Evolutionary conservation across 2,113 vertebrate species (phyloP).

Genomic region (Eulacestoma nigropectus): DNA sequence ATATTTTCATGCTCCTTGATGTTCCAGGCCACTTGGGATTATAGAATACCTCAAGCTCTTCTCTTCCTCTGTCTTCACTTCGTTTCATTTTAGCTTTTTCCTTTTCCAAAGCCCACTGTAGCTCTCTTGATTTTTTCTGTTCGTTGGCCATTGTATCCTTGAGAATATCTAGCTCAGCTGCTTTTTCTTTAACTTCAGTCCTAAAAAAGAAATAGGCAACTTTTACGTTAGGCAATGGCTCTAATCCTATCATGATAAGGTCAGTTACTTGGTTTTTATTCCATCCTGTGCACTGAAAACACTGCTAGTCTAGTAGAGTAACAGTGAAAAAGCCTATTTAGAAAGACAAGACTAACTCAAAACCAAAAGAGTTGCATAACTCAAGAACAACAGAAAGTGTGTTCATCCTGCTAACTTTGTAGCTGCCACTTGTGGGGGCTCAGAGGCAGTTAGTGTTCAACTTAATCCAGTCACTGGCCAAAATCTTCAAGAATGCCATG

Average conservation of each 20-base stretch:
- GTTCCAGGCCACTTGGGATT: background rate
- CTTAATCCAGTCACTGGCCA: background rate
- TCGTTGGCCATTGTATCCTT: slow-evolving; percentile 82
- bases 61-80: slow-evolving; percentile 77
- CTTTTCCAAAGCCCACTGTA: slow-evolving; percentile 90
- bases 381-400: background rate
- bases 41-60: slow-evolving; percentile 85
- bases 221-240: background rate
- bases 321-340: background rate
- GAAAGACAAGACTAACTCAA: background rate
- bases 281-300: background rate
- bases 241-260: background rate
- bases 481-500: background rate
- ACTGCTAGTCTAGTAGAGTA: background rate
- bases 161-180: slow-evolving; percentile 79
- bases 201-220: slow-evolving; percentile 63
- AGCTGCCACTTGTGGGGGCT: background rate
- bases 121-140: slow-evolving; percentile 82
- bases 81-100: slow-evolving; percentile 79
- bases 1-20: background rate
- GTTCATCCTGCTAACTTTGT: background rate
- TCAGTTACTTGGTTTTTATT: background rate
- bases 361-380: background rate
- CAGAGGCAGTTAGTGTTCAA: background rate
- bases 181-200: slow-evolving; percentile 83